A percentile compares a stretch with the other conserved stretches of the same genome.
phyloP scores from a whole-genome alignment of 2,113 vertebrate genomes.

The Todiramphus chloris region DNA sequence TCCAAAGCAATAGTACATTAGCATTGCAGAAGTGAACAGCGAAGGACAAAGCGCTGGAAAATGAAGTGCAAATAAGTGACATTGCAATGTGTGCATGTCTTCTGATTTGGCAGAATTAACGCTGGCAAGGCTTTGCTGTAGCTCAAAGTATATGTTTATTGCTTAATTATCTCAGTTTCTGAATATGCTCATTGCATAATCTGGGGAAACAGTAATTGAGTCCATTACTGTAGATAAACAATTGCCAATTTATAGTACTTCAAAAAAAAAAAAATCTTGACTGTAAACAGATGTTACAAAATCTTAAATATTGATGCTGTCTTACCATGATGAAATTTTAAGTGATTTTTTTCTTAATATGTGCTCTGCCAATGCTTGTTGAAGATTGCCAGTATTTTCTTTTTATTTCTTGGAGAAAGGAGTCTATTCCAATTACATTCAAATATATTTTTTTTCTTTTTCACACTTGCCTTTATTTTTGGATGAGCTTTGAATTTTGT shows the following conservation, averaged over 20 bases:
- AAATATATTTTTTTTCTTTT: neutral
- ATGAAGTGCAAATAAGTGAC: neutral
- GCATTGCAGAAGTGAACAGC: neutral
- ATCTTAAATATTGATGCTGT: slow-evolving; percentile 18
- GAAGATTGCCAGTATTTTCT: neutral
- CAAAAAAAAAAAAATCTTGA: slow-evolving; percentile 10
- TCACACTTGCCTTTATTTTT: neutral
- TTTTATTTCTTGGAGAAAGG: neutral
- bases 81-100: neutral
- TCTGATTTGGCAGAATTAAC: slow-evolving; percentile 41
- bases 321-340: neutral
- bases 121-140: slow-evolving; percentile 36
- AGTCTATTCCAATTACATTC: neutral
- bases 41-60: neutral
- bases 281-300: slow-evolving; percentile 53
- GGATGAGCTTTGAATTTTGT: neutral
- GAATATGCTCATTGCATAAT: slow-evolving; percentile 46
- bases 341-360: neutral
- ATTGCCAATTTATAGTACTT: slow-evolving; percentile 54
- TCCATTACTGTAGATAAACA: slow-evolving; percentile 60
- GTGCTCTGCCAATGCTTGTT: neutral
- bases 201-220: slow-evolving; percentile 40
- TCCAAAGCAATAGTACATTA: neutral
- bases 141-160: slow-evolving; percentile 49
- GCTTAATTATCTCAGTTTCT: slow-evolving; percentile 61